Conservation (phyloP, 2,888 invertebrate species). For the Drosophila leonis region DNA sequence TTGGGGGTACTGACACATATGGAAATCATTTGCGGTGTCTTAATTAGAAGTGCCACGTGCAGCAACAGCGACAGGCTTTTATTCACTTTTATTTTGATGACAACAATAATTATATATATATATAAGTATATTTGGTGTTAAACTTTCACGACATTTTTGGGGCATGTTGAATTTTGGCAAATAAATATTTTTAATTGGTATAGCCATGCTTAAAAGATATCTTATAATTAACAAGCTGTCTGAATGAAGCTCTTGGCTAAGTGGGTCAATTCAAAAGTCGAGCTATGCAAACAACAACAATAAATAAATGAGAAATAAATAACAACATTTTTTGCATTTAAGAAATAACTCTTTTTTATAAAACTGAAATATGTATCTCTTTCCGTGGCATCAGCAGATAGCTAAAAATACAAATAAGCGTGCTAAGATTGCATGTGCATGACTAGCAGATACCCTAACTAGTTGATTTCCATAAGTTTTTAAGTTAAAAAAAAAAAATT, state of each 20-base stretch:
- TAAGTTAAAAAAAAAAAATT: too few relatives aligned
- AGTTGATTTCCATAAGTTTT: too few relatives aligned
- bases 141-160: conserved; percentile 42
- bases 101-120: conserved; percentile 27
- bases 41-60: conserved; percentile 67
- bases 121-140: background rate
- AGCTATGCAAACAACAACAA: background rate
- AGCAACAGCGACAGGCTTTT: conserved; percentile 16
- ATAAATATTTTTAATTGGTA: conserved; percentile 32
- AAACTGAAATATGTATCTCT: conserved; percentile 7
- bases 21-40: conserved; percentile 56
- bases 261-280: conserved; percentile 40
- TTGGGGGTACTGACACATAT: conserved; percentile 27
- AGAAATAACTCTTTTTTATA: conserved; percentile 11
- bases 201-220: conserved; percentile 17
- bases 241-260: background rate
- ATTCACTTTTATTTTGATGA: conserved; percentile 8
- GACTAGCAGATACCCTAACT: conserved; percentile 1
- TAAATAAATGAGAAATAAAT: background rate
- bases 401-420: background rate
- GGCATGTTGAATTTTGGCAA: conserved; percentile 16
- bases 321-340: conserved; percentile 16
- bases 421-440: too few relatives aligned
- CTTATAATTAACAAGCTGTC: conserved; percentile 31
- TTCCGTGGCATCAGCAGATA: conserved; percentile 1